phyloP scores from a whole-genome alignment of 1,140 invertebrate genomes.

The Marisa cornuarietis region DNA sequence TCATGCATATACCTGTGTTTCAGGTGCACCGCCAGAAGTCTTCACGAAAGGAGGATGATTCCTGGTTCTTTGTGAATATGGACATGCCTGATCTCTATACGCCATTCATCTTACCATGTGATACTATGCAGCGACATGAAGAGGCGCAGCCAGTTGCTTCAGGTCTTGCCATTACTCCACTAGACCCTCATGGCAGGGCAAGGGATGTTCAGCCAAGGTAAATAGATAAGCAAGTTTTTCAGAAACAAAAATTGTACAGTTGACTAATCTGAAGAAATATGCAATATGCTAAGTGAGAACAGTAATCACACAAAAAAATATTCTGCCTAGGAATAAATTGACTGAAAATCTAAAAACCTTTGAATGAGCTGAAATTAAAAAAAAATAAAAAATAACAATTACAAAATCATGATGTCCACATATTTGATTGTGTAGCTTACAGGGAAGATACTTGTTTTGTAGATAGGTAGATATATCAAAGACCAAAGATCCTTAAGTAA shows the following conservation, averaged over 20 bases:
- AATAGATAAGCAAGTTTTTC: too few species aligned
- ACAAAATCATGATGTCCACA: too few species aligned
- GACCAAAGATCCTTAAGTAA: neutral
- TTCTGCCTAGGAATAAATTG: too few species aligned
- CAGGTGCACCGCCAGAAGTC: conserved; percentile 19
- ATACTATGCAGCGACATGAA: neutral
- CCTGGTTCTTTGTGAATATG: conserved; percentile 33
- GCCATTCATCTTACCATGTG: conserved; percentile 19
- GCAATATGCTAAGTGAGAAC: too few species aligned
- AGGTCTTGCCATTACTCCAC: too few species aligned
- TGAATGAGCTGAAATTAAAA: too few species aligned
- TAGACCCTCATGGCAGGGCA: neutral
- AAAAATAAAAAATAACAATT: too few species aligned
- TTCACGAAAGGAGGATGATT: conserved; percentile 12
- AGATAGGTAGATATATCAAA: neutral
- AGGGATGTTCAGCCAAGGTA: conserved; percentile 1
- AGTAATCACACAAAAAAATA: too few species aligned
- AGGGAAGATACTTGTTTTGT: neutral
- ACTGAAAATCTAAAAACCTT: too few species aligned
- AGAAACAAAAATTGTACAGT: too few species aligned
- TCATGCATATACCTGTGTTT: neutral
- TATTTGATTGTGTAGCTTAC: too few species aligned
- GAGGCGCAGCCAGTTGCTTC: neutral
- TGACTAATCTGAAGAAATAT: too few species aligned
- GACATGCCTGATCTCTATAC: conserved; percentile 30